Evolutionary conservation across 1,140 invertebrate species (phyloP), one percentile per base, ranked within the genome.

Genomic region (Drosophila triauraria): DNA sequence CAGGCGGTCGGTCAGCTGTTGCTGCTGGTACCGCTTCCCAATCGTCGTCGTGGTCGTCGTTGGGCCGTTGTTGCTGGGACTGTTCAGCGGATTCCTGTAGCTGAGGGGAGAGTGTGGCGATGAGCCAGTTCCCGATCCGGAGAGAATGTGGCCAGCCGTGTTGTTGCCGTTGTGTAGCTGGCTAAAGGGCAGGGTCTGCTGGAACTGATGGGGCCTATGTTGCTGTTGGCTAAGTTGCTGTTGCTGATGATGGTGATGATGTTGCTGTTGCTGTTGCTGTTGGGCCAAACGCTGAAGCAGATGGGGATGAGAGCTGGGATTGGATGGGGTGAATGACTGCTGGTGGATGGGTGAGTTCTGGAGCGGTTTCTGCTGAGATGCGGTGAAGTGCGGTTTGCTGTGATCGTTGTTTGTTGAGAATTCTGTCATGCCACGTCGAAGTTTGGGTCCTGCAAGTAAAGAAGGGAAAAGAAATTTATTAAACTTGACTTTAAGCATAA

Each of bases 401-500:
- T 87, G 76, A 57, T 85, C 81, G 91, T 91, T 91, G 72, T 71
- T 80, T 78, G 91, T 92, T 84, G 92, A 91, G 84, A 93, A 82
- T 91, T 93, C 92, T 83, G 92, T 93, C 92, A 93, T 93, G 78
- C 92, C 92, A 93, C 92, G 92, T 84, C 84, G 84, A 80, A 85
- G 70, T 91, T 93, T 91, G 58, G 68, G 51, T 84, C 92, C 92
- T 93, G 80, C 38, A 92, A 92, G 1, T 15, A 3, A 12, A 32
- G 50, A 4, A 62, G 2, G 0, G 0, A n/a, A 42, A 20, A 20
- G 9, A 2, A 27, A 13, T 38, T 0, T 42, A 47, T 68, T 51
- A 20, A n/a, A 25, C 0, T 23, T 6, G 13, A n/a, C 25, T 4
- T 0, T 12, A 4, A 35, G 23, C 5, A 6, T n/a, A 8, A 5